Base-by-base conservation (phyloP, 2,888 invertebrate species). In the Hirtodrosophila confusa region DNA sequence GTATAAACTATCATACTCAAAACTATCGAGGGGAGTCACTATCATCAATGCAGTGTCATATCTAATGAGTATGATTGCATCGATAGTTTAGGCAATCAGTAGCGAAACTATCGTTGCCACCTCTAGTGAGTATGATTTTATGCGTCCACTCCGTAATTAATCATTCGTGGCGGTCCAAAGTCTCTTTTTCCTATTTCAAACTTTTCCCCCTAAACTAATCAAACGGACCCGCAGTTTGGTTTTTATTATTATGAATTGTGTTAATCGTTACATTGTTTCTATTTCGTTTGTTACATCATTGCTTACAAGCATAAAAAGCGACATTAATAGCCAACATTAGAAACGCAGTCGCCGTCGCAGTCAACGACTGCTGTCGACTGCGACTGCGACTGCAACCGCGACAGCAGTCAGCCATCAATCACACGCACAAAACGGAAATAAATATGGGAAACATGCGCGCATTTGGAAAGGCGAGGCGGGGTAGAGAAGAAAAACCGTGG, bases 341-440 rank as follows among this genome's bases (percentile, higher is more conserved):
- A 47, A 64, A 31, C 39, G 48, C 37, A 12, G 36, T 37, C 48
- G 29, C 3, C 29, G 69, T 35, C 39, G 48, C 37, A 12, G 36
- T 41, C 48, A 29, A 3, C 29, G 33, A 29, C 50, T 33, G 41
- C 47, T 27, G 27, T 27, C 6, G 33, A 41, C 45, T 3, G 31
- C n/a, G 37, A 11, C 55, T 11, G 24, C 12, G 47, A 41, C 58
- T 24, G 40, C 67, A 33, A 51, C 58, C 4, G 53, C 53, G 53
- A 60, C 72, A 80, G 69, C 79, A 87, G 88, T 70, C 72, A 47
- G 69, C 73, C 88, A 84, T 86, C 83, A 84, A 83, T 84, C 88
- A 87, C 68, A 71, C 80, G 70, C 69, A 73, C 65, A 78, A 83
- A 79, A 73, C 88, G 84, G 88, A 84, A 84, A 84, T 79, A 84